phyloP scores from a whole-genome alignment of 2,113 vertebrate genomes.

The Petrocephalus microphthalmus region DNA sequence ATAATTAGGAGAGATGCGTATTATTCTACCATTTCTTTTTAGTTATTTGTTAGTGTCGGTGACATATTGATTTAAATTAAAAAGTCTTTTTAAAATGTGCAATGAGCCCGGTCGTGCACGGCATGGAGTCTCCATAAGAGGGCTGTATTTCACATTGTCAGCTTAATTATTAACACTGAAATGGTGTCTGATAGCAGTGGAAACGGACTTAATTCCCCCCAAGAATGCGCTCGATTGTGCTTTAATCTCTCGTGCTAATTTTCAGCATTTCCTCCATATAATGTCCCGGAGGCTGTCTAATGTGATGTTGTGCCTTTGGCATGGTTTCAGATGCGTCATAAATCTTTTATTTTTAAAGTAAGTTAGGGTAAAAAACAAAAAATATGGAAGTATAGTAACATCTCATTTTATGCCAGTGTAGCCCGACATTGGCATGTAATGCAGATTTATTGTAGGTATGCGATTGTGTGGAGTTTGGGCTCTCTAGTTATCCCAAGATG shows the following conservation, averaged over 20 bases:
- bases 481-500: neutral
- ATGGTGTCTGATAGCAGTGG: conserved; percentile 4
- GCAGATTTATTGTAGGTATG: neutral
- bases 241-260: conserved; percentile 2
- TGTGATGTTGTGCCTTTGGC: neutral
- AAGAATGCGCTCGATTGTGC: neutral
- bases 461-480: neutral
- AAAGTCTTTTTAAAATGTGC: neutral
- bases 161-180: neutral
- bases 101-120: neutral
- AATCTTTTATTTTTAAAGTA: conserved; percentile 3
- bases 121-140: neutral
- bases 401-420: neutral
- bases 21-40: neutral
- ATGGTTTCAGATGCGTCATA: neutral
- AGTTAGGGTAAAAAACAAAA: neutral
- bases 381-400: neutral
- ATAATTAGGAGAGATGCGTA: neutral
- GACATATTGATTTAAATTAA: neutral
- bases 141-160: neutral
- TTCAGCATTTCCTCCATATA: neutral
- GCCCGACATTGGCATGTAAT: neutral
- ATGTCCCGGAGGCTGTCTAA: neutral
- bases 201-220: neutral
- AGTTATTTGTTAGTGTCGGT: neutral